These are phyloP conservation scores for Myathropa florea DNA, from an alignment of 2,888 invertebrate genomes.

Conservation along the genomic window DNA sequence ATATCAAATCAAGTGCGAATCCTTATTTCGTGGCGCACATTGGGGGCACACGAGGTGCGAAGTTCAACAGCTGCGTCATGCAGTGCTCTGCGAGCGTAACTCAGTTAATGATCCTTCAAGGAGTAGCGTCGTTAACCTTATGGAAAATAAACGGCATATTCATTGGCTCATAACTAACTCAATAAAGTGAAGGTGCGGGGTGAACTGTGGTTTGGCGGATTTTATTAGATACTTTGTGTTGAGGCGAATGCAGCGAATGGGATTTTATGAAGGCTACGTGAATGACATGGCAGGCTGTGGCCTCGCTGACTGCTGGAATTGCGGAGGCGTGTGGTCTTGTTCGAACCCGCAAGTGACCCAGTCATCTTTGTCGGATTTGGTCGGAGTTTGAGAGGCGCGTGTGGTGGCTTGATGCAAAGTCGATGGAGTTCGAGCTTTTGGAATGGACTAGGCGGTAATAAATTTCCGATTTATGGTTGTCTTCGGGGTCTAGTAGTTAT, in stretches of 20 bases:
- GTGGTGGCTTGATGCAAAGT: too few relatives aligned
- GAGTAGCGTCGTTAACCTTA: conserved; percentile 17
- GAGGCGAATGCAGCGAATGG: background rate
- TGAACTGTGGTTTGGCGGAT: background rate
- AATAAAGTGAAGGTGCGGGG: background rate
- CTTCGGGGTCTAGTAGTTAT: background rate
- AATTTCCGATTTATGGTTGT: background rate
- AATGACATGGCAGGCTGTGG: background rate
- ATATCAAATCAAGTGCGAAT: background rate
- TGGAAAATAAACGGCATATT: conserved; percentile 18
- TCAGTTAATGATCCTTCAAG: conserved; percentile 8
- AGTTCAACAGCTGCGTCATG: background rate
- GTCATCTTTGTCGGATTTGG: background rate
- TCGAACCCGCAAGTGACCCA: background rate
- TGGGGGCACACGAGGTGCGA: background rate
- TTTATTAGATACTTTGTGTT: background rate
- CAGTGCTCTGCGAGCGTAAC: background rate
- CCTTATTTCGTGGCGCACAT: background rate
- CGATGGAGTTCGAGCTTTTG: background rate
- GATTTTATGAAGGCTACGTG: background rate
- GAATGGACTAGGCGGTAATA: background rate
- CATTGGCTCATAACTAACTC: conserved; percentile 31
- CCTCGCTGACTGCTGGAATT: too few relatives aligned
- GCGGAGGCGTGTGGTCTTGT: background rate
- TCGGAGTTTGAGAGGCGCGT: background rate